phyloP scores from a whole-genome alignment of 2,888 invertebrate genomes.

The Boloria euphrosyne region DNA sequence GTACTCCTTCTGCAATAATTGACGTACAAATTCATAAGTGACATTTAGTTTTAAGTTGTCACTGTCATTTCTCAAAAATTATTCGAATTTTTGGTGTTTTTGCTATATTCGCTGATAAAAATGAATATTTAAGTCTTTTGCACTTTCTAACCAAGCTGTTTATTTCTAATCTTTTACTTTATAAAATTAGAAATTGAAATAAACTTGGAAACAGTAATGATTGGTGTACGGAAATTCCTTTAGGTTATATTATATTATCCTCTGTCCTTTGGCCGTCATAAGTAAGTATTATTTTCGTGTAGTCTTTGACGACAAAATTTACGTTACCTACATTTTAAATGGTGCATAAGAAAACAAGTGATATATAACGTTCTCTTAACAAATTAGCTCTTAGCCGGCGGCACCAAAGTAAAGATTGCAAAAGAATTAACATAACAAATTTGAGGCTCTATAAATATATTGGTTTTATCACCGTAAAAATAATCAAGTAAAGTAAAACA shows the following conservation, averaged over 20 bases:
- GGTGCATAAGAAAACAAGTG: too few relatives aligned
- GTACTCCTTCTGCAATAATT: constrained; percentile 19
- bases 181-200: constrained; percentile 4
- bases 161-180: neutral
- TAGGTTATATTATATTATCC: constrained; percentile 73
- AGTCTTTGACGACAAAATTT: neutral
- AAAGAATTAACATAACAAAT: too few relatives aligned
- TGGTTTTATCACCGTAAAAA: too few relatives aligned
- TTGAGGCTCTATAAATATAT: too few relatives aligned
- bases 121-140: constrained; percentile 16
- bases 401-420: too few relatives aligned
- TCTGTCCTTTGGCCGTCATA: constrained; percentile 59
- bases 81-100: constrained; percentile 36
- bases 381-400: too few relatives aligned
- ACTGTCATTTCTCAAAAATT: constrained; percentile 28
- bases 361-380: too few relatives aligned
- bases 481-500: neutral
- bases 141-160: neutral
- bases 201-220: constrained; percentile 29
- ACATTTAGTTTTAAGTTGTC: constrained; percentile 22
- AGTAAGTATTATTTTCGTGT: constrained; percentile 52
- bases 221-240: constrained; percentile 51
- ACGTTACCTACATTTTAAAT: too few relatives aligned
- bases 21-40: constrained; percentile 10
- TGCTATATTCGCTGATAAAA: constrained; percentile 30